These are phyloP conservation scores for Agrotis puta DNA, from an alignment of 2,888 invertebrate genomes.

Conservation along the genomic window DNA sequence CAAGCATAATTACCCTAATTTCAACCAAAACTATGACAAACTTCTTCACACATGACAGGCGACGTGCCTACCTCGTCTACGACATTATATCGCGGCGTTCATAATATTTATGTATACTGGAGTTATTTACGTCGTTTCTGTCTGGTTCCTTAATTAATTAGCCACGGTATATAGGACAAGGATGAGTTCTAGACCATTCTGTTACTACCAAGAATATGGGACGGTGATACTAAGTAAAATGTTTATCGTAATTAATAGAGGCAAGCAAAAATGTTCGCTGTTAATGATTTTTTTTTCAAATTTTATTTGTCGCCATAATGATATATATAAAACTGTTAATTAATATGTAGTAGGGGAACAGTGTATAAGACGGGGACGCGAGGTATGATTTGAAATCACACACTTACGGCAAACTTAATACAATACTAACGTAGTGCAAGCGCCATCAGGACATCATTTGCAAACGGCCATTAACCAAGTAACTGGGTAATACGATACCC, in stretches of 20 bases:
- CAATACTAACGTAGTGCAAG: too few relatives aligned
- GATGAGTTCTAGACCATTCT: constrained; percentile 62
- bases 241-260: constrained; percentile 31
- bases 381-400: too few relatives aligned
- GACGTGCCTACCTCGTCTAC: constrained; percentile 32
- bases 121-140: constrained; percentile 68
- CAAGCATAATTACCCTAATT: neutral
- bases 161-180: constrained; percentile 70
- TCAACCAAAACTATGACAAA: neutral
- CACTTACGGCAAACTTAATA: too few relatives aligned
- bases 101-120: constrained; percentile 62
- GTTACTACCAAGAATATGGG: constrained; percentile 49
- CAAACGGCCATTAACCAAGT: too few relatives aligned
- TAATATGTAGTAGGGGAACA: too few relatives aligned
- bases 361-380: too few relatives aligned
- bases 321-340: too few relatives aligned
- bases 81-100: constrained; percentile 52
- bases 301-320: too few relatives aligned
- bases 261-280: constrained; percentile 1
- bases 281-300: neutral
- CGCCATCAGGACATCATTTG: too few relatives aligned
- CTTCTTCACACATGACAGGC: constrained; percentile 18
- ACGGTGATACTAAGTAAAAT: constrained; percentile 27
- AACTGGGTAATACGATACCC: too few relatives aligned
- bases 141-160: constrained; percentile 78